phyloP scores from a whole-genome alignment of 2,797 vertebrate genomes.

The Lates japonicus region DNA sequence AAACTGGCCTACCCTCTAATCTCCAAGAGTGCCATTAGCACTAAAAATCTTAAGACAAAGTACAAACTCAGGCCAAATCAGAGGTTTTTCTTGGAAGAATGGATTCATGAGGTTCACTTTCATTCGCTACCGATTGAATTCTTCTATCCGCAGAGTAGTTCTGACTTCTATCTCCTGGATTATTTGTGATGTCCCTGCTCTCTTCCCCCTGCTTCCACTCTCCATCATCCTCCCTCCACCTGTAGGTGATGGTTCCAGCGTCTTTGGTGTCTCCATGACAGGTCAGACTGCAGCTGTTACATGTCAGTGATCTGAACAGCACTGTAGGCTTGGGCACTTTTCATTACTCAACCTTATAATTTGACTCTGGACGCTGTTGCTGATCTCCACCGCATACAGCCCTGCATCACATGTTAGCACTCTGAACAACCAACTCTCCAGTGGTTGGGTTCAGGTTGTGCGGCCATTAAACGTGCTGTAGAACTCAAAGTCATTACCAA shows the following conservation, averaged over 20 bases:
- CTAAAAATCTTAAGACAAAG: too few relatives aligned
- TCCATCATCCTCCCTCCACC: conserved; percentile 8
- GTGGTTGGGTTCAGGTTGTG: fast-evolving
- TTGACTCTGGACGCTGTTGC: fast-evolving
- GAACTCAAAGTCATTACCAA: fast-evolving
- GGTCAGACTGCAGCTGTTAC: fast-evolving
- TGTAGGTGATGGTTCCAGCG: neutral
- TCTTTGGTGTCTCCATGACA: fast-evolving
- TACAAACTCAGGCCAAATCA: too few relatives aligned
- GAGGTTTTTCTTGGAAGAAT: too few relatives aligned
- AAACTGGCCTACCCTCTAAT: too few relatives aligned
- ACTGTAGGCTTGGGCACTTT: fast-evolving
- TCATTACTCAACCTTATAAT: fast-evolving
- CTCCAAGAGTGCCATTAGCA: too few relatives aligned
- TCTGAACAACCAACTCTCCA: fast-evolving
- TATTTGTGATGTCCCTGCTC: fast-evolving
- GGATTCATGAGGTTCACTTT: fast-evolving
- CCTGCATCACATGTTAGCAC: fast-evolving
- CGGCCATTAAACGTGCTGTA: fast-evolving
- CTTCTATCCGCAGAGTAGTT: conserved; percentile 29
- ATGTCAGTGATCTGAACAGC: fast-evolving
- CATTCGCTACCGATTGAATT: neutral
- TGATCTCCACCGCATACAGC: neutral
- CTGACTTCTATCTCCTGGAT: fast-evolving
- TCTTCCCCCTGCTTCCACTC: fast-evolving